phyloP scores from a whole-genome alignment of 2,888 invertebrate species.

The Notodonta ziczac region DNA sequence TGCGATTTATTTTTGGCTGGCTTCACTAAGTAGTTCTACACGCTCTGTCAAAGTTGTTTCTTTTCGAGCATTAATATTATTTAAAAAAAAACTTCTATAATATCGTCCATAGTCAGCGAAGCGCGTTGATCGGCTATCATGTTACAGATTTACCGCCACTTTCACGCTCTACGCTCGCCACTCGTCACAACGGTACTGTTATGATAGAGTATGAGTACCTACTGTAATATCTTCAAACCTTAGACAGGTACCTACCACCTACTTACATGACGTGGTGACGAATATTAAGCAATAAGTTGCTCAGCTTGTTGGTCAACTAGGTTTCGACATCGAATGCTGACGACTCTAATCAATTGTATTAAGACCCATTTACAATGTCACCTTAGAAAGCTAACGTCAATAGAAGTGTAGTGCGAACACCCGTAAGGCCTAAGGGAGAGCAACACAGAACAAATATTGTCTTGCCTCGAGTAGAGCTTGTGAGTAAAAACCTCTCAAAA shows the following conservation, averaged over 20 bases:
- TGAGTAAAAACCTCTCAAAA: too few relatives aligned
- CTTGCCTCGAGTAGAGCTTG: too few relatives aligned
- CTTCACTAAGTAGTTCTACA: too few relatives aligned
- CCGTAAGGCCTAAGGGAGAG: too few relatives aligned
- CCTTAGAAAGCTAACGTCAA: too few relatives aligned
- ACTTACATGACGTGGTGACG: too few relatives aligned
- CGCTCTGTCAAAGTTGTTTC: too few relatives aligned
- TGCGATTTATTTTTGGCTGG: too few relatives aligned
- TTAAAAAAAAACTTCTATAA: neutral
- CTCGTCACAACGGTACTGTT: neutral
- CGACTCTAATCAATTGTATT: too few relatives aligned
- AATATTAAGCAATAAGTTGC: neutral
- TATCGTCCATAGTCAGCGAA: slow-evolving; percentile 16
- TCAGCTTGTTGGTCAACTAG: neutral
- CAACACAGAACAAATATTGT: too few relatives aligned
- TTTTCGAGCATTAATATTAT: neutral
- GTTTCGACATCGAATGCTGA: neutral
- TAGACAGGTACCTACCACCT: neutral
- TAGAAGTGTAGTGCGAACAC: too few relatives aligned
- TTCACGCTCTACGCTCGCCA: slow-evolving; percentile 47
- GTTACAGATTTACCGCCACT: slow-evolving; percentile 51
- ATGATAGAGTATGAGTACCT: neutral
- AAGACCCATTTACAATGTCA: too few relatives aligned
- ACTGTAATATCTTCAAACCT: neutral
- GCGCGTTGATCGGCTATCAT: slow-evolving; percentile 32